phyloP scores from a whole-genome alignment of 2,888 invertebrate genomes.

The Blastobasis lacticolella region DNA sequence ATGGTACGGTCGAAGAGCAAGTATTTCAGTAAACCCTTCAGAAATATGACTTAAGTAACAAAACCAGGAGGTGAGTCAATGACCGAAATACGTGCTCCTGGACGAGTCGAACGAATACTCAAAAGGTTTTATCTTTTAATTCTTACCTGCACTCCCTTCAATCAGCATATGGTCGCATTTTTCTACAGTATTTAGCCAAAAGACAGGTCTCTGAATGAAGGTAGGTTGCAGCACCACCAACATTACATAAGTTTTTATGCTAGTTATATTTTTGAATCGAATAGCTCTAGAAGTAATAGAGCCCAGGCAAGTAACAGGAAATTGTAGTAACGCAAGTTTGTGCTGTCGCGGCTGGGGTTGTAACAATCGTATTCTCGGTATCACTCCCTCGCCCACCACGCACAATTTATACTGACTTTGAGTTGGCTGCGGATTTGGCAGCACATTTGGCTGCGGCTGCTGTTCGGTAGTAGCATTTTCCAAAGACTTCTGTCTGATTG shows the following conservation, averaged over 20 bases:
- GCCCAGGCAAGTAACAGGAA: constrained; percentile 60
- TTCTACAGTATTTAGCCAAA: constrained; percentile 37
- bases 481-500: constrained; percentile 53
- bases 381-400: constrained; percentile 59
- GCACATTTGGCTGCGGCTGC: too few species aligned
- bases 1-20: too few species aligned
- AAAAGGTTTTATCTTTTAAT: neutral
- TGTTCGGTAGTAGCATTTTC: constrained; percentile 26
- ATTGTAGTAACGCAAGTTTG: constrained; percentile 34
- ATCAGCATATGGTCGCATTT: constrained; percentile 29
- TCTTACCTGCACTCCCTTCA: constrained; percentile 33
- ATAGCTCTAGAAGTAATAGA: constrained; percentile 43
- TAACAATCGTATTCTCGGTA: constrained; percentile 52
- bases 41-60: too few species aligned
- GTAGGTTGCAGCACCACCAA: constrained; percentile 31
- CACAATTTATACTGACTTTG: constrained; percentile 53
- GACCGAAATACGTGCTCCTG: too few species aligned
- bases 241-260: constrained; percentile 38
- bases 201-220: constrained; percentile 41
- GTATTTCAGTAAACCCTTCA: too few species aligned
- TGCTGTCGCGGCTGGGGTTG: constrained; percentile 37
- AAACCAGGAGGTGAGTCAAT: too few species aligned
- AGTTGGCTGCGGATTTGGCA: too few species aligned
- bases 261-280: constrained; percentile 47
- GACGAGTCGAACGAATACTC: neutral